Evolutionary conservation across 2,888 invertebrate genomes (phyloP), one percentile per base, ranked within the genome.

Genomic region (Torymus aiolomorphi): DNA sequence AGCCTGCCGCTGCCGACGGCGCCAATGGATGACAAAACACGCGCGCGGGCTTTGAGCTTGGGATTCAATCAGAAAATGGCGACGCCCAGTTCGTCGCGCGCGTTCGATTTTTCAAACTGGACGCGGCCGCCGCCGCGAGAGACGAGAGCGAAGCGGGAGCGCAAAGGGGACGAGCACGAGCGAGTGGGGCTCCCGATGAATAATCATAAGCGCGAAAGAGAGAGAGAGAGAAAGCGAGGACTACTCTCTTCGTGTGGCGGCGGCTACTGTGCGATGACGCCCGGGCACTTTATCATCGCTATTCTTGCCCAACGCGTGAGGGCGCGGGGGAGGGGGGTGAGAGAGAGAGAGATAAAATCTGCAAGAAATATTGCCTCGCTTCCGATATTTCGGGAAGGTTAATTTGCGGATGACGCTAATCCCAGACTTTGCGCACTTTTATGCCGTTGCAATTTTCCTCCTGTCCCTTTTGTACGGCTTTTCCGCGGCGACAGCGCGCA

Each of bases 1-100:
- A 42, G 42, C 1, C 8, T 8, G 42, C 8, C 8, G 8, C 42
- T 8, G 42, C 12, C 56, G 63, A 49, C 86, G 87, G 87, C 87
- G 86, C 87, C 88, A 88, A 88, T 87, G 87, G 87, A 88, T 87
- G 88, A 88, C 88, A 88, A 88, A 89, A 89, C 74, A 76, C 70
- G 62, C 62, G n/a, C 51, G 42, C 42, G 8, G 88, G 88, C 88
- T 87, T 84, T 85, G 86, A 88, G 88, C 88, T 88, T 87, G 88
- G 42, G 88, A 89, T 89, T 89, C 88, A 89, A 89, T 89, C 88
- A 88, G 88, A 88, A 83, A 89, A 89, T 88, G 88, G 88, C 88
- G 87, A 88, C 88, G 88, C 87, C 87, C 87, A 77, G 77, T 72
- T 80, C 76, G 76, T 74, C 82, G 78, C 77, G 62, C 75, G 82